Conservation (phyloP, 2,888 invertebrate species). For the Hirtodrosophila alboralis region DNA sequence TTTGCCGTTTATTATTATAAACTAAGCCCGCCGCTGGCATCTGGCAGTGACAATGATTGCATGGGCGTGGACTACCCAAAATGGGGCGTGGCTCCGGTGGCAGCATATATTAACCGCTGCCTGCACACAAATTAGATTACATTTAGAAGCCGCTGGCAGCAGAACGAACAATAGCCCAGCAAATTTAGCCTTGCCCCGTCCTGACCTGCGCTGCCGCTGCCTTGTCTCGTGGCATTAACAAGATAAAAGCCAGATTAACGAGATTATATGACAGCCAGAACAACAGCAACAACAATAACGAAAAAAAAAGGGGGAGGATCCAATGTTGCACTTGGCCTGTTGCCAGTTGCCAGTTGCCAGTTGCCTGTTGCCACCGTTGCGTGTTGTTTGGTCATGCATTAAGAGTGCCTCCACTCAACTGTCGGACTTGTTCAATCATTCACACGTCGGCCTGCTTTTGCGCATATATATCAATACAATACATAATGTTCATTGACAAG, state of each 20-base stretch:
- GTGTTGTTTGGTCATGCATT: conserved; percentile 9
- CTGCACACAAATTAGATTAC: conserved; percentile 73
- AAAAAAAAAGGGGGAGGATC: background rate
- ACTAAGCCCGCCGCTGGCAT: conserved; percentile 35
- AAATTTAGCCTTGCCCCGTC: conserved; percentile 24
- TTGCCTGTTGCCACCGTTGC: background rate
- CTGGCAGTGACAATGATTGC: conserved; percentile 46
- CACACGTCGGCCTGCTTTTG: conserved; percentile 3
- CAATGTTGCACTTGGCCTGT: conserved; percentile 38
- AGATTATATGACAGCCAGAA: conserved; percentile 64
- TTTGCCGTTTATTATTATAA: conserved; percentile 20
- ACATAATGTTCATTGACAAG: conserved; percentile 47
- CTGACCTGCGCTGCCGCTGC: conserved; percentile 8
- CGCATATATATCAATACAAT: conserved; percentile 44
- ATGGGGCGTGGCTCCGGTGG: conserved; percentile 31
- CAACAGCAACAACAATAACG: conserved; percentile 1
- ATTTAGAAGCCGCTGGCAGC: conserved; percentile 20
- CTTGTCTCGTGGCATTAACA: conserved; percentile 48
- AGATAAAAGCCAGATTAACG: conserved; percentile 74
- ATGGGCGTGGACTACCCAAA: conserved; percentile 25
- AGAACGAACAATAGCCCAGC: conserved; percentile 5
- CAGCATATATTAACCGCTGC: conserved; percentile 56
- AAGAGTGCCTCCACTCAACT: background rate
- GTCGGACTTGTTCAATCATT: conserved; percentile 2
- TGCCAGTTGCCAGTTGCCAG: conserved; percentile 23